Conservation (phyloP, 2,797 vertebrate species). For the Xiphorhynchus erythropygius region DNA sequence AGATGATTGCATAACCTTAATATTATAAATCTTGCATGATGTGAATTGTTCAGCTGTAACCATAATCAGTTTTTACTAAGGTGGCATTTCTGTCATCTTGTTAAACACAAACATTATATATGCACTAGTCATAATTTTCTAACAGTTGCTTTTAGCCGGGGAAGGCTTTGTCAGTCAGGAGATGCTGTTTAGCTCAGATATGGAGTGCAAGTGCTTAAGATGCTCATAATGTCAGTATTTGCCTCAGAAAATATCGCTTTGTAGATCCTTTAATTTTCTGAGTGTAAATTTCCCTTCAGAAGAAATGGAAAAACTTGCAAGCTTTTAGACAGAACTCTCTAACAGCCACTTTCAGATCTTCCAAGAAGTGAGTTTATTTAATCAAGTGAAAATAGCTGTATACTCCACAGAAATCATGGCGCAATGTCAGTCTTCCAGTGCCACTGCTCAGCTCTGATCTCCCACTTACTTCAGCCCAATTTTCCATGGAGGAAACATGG, state of each 20-base stretch:
- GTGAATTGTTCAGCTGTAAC: slow-evolving; percentile 82
- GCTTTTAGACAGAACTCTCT: background rate
- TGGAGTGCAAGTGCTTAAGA: slow-evolving; percentile 58
- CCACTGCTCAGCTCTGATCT: slow-evolving; percentile 27
- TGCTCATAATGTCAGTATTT: slow-evolving; percentile 57
- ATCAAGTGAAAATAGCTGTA: slow-evolving; percentile 43
- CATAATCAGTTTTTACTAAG: slow-evolving; percentile 79
- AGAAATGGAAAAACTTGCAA: slow-evolving; percentile 64
- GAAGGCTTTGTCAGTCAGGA: slow-evolving; percentile 73
- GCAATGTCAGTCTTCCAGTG: background rate
- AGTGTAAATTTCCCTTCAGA: slow-evolving; percentile 34
- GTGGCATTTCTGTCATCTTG: slow-evolving; percentile 81
- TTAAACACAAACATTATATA: slow-evolving; percentile 80
- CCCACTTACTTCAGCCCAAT: slow-evolving; percentile 6
- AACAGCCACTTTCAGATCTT: slow-evolving; percentile 13
- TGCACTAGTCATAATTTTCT: slow-evolving; percentile 75
- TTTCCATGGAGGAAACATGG: slow-evolving; percentile 5
- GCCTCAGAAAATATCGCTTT: slow-evolving; percentile 62
- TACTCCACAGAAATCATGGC: slow-evolving; percentile 34
- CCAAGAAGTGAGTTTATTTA: background rate
- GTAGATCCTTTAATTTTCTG: slow-evolving; percentile 49
- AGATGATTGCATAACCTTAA: slow-evolving; percentile 84
- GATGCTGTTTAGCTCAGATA: slow-evolving; percentile 55
- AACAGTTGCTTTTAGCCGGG: slow-evolving; percentile 73
- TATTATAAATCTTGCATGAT: slow-evolving; percentile 80